These are phyloP conservation scores for Bruchidius siliquastri DNA, from an alignment of 2,888 invertebrate genomes.

Conservation along the genomic window DNA sequence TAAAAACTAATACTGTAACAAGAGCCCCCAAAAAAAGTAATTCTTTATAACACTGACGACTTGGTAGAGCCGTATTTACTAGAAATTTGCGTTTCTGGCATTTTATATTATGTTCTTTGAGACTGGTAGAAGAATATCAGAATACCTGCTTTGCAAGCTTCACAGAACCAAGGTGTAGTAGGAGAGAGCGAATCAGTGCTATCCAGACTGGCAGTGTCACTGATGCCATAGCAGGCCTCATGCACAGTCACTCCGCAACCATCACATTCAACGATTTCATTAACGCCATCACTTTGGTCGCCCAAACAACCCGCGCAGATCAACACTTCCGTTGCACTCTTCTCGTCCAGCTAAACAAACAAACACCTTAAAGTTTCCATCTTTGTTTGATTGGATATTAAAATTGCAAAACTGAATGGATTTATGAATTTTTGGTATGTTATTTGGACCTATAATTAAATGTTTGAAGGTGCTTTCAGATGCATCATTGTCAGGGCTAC, in stretches of 20 bases:
- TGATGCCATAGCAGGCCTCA: constrained; percentile 95
- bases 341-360: constrained; percentile 31
- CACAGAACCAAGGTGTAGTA: constrained; percentile 99
- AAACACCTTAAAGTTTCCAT: not conserved
- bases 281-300: constrained; percentile 85
- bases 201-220: constrained; percentile 84
- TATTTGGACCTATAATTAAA: no score
- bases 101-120: no score
- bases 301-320: constrained; percentile 93
- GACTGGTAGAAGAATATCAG: no score
- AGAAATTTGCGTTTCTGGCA: no score
- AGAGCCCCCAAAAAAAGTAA: not conserved
- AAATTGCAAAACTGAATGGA: no score
- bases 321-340: constrained; percentile 61
- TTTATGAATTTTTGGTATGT: no score
- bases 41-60: no score
- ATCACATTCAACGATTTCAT: constrained; percentile 97
- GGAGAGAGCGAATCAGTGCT: constrained; percentile 92
- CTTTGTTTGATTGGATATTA: no score
- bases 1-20: not conserved
- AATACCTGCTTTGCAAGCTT: constrained; percentile 79
- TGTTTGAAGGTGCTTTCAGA: no score
- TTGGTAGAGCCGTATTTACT: no score
- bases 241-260: constrained; percentile 94
- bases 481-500: no score